Percentiles rank a stretch among this genome's conserved stretches.
These are phyloP conservation scores for Reinhardtius hippoglossoides DNA, from an alignment of 2,113 vertebrate species.

Conservation along the genomic window DNA sequence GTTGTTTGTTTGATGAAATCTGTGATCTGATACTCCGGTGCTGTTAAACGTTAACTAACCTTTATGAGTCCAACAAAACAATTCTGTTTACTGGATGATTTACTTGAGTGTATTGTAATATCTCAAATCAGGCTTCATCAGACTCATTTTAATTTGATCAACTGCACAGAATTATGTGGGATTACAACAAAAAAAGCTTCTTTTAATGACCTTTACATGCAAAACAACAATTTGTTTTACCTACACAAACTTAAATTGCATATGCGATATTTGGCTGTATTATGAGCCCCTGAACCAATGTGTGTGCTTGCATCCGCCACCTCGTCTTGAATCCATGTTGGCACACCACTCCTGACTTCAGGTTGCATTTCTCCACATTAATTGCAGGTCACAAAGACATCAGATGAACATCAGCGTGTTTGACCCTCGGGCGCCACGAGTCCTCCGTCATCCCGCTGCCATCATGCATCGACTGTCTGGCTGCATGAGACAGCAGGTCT, in stretches of 20 bases:
- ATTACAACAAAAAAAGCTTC: too few species aligned
- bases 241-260: neutral
- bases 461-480: conserved; percentile 4
- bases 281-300: neutral
- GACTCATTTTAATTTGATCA: too few species aligned
- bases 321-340: neutral
- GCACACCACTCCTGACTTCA: neutral
- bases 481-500: conserved; percentile 34
- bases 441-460: conserved; percentile 10
- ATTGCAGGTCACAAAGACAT: neutral
- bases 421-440: neutral
- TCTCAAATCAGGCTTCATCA: too few species aligned
- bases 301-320: neutral
- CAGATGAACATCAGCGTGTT: neutral
- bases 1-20: conserved; percentile 29
- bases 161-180: too few species aligned
- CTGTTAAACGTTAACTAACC: conserved; percentile 6
- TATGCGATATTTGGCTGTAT: neutral
- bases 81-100: too few species aligned
- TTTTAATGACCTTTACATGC: too few species aligned
- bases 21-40: conserved; percentile 26
- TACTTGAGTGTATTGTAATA: too few species aligned
- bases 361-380: neutral
- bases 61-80: neutral
- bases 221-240: too few species aligned